These are phyloP conservation scores for Xiphorhynchus elegans DNA, from an alignment of 2,113 vertebrate genomes.

Conservation along the genomic window DNA sequence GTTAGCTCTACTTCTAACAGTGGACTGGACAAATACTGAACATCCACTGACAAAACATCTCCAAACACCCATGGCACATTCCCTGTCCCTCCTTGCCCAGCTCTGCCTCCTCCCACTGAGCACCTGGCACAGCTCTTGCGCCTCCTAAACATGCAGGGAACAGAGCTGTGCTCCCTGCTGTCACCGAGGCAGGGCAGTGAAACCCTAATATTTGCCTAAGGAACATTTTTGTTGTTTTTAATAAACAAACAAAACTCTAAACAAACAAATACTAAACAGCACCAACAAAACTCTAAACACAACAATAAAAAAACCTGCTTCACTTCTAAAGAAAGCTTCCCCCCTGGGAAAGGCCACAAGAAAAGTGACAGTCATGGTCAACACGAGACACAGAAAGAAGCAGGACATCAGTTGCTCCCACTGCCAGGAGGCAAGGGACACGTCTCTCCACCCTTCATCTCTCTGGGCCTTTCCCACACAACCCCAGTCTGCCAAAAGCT, in stretches of 20 bases:
- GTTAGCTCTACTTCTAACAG: neutral
- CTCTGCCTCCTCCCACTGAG: neutral
- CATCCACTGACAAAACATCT: neutral
- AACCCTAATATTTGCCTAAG: neutral
- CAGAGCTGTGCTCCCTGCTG: neutral
- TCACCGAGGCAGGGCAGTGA: neutral
- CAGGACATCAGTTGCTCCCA: neutral
- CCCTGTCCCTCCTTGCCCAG: neutral
- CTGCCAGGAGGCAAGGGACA: neutral
- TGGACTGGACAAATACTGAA: neutral
- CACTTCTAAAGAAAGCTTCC: neutral
- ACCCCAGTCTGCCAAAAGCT: neutral
- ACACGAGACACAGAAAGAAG: neutral
- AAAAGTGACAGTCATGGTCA: neutral
- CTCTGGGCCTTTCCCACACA: neutral
- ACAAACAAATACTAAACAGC: neutral
- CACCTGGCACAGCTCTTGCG: neutral
- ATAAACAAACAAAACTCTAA: neutral
- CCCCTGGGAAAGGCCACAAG: neutral
- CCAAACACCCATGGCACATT: neutral
- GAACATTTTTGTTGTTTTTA: neutral
- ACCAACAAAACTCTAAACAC: neutral
- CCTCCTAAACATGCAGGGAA: neutral
- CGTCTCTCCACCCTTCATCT: neutral
- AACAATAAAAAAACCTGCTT: neutral